Percentiles rank a stretch among this genome's conserved stretches.
These are phyloP conservation scores for Agrypnia vestita DNA, from an alignment of 1,140 invertebrate genomes.

Conservation along the genomic window DNA sequence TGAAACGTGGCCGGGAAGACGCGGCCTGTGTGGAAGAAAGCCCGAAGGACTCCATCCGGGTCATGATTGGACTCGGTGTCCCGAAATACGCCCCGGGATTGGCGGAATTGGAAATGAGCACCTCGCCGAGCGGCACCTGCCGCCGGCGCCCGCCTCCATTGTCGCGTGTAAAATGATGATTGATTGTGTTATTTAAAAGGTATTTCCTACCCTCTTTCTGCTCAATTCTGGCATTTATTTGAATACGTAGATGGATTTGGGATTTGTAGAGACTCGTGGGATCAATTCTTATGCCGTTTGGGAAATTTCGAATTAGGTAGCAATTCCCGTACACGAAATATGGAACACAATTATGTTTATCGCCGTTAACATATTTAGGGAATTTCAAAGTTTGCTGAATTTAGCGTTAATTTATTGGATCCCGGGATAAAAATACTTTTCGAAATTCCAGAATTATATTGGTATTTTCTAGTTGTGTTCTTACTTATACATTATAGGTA, in stretches of 20 bases:
- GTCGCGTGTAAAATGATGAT: slow-evolving; percentile 22
- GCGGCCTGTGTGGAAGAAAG: background rate
- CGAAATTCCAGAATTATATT: no score
- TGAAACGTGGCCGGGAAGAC: no score
- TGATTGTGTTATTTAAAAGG: slow-evolving; percentile 24
- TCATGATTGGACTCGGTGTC: slow-evolving; percentile 1
- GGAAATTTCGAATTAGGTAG: background rate
- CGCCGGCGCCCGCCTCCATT: background rate
- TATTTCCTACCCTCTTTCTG: slow-evolving; percentile 1
- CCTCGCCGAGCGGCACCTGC: slow-evolving; percentile 5
- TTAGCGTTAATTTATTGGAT: no score
- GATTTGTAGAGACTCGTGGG: slow-evolving; percentile 15
- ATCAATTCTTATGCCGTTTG: slow-evolving; percentile 2
- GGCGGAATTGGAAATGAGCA: slow-evolving; percentile 22
- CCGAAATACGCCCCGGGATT: background rate
- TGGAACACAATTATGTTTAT: no score
- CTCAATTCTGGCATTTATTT: slow-evolving; percentile 8
- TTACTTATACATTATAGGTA: no score
- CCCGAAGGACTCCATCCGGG: background rate
- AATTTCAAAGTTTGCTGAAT: no score
- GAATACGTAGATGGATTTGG: slow-evolving; percentile 22
- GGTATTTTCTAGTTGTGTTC: no score
- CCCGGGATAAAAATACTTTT: no score
- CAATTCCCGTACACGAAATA: no score
- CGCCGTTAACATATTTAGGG: no score